These are phyloP conservation scores for Hippocampus abdominalis DNA, from an alignment of 2,113 vertebrate genomes.

Conservation along the genomic window DNA sequence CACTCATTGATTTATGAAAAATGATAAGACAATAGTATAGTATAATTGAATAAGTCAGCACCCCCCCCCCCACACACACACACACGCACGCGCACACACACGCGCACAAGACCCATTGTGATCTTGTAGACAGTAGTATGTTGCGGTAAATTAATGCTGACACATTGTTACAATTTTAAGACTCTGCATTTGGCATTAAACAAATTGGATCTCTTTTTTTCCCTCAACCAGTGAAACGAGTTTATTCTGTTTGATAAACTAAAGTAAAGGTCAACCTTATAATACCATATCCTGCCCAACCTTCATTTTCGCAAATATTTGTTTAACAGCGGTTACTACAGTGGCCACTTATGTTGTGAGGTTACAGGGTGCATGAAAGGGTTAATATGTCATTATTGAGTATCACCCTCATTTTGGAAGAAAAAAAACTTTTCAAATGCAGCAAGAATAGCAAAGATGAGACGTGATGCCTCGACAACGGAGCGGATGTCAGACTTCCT, in stretches of 20 bases:
- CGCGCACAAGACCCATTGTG: background rate
- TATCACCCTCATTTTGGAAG: background rate
- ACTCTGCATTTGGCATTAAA: background rate
- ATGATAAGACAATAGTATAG: background rate
- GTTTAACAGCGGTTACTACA: background rate
- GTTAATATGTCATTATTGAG: too few relatives aligned
- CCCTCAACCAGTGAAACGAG: background rate
- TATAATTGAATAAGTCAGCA: background rate
- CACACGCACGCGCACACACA: too few relatives aligned
- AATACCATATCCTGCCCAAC: background rate
- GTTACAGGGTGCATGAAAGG: too few relatives aligned
- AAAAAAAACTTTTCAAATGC: background rate
- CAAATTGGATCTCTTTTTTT: background rate
- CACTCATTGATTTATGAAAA: background rate
- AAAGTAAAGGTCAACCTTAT: background rate
- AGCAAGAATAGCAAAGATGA: background rate
- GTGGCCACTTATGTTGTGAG: too few relatives aligned
- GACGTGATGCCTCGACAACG: background rate
- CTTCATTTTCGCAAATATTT: background rate
- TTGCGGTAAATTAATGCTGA: background rate
- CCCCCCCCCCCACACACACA: too few relatives aligned
- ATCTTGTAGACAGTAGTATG: background rate
- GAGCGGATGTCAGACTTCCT: slow-evolving; percentile 1
- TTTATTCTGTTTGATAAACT: background rate
- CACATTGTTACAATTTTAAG: background rate